A percentile compares a stretch with the other conserved stretches of the same genome.
Evolutionary conservation across 2,113 vertebrate genomes (phyloP).

Genomic region (Oceanodroma tethys): DNA sequence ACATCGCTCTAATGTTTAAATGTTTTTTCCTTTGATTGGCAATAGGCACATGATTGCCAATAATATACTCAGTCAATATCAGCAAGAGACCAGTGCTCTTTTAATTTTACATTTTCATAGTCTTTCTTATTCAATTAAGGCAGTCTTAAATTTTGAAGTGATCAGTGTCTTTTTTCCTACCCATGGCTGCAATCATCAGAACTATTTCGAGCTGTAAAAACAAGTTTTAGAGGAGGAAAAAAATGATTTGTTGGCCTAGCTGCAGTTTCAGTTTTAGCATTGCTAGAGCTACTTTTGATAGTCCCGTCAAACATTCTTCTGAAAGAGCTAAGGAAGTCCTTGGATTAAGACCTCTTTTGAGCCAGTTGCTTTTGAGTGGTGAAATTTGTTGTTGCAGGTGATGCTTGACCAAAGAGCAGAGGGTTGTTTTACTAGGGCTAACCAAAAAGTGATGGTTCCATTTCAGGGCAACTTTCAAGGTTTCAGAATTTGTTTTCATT

Average conservation of each 20-base stretch:
- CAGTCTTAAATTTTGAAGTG: neutral
- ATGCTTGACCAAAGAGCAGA: neutral
- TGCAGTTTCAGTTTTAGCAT: neutral
- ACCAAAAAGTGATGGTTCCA: neutral
- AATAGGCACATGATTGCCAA: neutral
- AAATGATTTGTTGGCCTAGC: neutral
- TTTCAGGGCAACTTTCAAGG: neutral
- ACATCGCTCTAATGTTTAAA: neutral
- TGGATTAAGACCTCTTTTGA: neutral
- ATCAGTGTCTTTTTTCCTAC: neutral
- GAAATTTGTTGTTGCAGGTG: neutral
- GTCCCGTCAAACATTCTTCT: neutral
- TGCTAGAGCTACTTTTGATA: neutral
- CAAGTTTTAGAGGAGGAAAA: neutral
- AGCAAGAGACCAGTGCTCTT: neutral
- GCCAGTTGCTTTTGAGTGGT: neutral
- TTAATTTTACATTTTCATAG: neutral
- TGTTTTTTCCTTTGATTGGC: neutral
- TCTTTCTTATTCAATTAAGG: neutral
- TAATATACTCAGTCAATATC: neutral
- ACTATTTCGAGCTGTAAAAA: neutral
- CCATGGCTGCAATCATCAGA: neutral
- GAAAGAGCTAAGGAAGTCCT: neutral
- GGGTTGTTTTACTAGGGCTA: neutral
- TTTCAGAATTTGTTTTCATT: constrained; percentile 25